Base-by-base conservation (phyloP, 2,797 vertebrate species). In the Alfaro cultratus region DNA sequence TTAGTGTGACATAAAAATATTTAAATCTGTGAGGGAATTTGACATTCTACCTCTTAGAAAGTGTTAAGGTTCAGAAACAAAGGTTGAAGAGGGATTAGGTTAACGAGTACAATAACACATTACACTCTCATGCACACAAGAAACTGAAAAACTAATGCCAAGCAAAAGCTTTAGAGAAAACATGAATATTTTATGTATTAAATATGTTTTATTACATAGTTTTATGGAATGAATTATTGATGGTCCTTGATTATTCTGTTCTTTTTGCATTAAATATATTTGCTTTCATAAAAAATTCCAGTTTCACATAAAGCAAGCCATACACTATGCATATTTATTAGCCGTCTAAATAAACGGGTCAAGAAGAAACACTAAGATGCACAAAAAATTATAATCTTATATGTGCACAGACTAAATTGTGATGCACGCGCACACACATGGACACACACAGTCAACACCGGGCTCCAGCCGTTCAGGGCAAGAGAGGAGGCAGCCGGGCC, bases 391-490 rank as follows among this genome's bases (percentile, higher is more conserved):
- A 81, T 62, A 84, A 85, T 85, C 75, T 70, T 70, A 80, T 79
- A 83, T 86, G 67, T 29, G 67, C 71, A 85, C 41, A 49, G 34
- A 68, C 73, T 76, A 57, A 62, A 77, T 23, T 74, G 74, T 11
- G 70, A 79, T 70, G 13, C 74, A 74, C 36, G 23, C 47, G 68
- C 71, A 78, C 77, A 78, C 55, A 47, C 64, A 26, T 13, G 73
- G 51, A 89, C 73, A 80, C 79, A 87, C 80, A 87, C 71, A 80
- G 74, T 75, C 80, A 74, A 81, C 86, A 85, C 80, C 83, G 88
- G 87, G 84, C 87, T 92, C 91, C 90, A 90, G 91, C 90, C 82
- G 94, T 80, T 92, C 75, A 1, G 93, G 90, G 90, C 89, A 92
- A 91, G 83, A 83, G 78, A 87, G 90, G 87, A 90, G 90, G 87